Conservation (phyloP, 64 coral and sea anemone species). For the Stichodactyla helianthus region DNA sequence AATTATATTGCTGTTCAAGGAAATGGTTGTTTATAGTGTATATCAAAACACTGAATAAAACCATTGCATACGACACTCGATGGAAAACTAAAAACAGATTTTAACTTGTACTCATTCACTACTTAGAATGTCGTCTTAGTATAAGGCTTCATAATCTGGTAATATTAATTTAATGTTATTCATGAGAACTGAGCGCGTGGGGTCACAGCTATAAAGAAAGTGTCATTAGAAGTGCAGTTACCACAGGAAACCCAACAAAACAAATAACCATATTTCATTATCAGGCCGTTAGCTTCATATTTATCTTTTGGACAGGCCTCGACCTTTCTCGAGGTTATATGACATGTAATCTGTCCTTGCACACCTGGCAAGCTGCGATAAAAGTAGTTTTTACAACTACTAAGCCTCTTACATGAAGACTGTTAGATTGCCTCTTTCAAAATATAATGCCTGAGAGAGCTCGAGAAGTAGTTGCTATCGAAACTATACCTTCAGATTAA, state of each 20-base stretch:
- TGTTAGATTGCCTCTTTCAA: no score
- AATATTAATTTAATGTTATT: conserved; percentile 6
- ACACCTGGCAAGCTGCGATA: no score
- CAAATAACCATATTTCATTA: not conserved
- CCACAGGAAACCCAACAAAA: not conserved
- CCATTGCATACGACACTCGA: not conserved
- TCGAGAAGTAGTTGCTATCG: no score
- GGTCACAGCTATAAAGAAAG: not conserved
- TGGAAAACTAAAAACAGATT: not conserved
- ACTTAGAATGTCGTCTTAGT: not conserved
- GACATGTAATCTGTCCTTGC: no score
- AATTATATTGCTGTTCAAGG: not conserved
- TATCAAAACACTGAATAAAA: not conserved
- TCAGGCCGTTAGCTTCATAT: not conserved
- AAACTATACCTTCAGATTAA: no score
- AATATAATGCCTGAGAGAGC: no score
- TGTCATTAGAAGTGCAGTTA: not conserved
- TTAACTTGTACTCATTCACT: not conserved
- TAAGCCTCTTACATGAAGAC: no score
- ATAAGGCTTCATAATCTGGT: not conserved
- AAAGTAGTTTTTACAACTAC: no score
- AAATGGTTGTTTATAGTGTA: not conserved
- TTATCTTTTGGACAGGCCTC: not conserved
- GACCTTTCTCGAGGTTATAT: no score
- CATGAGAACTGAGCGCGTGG: not conserved